Evolutionary conservation across 1,140 invertebrate genomes (phyloP).

Genomic region (Zophobas morio): DNA sequence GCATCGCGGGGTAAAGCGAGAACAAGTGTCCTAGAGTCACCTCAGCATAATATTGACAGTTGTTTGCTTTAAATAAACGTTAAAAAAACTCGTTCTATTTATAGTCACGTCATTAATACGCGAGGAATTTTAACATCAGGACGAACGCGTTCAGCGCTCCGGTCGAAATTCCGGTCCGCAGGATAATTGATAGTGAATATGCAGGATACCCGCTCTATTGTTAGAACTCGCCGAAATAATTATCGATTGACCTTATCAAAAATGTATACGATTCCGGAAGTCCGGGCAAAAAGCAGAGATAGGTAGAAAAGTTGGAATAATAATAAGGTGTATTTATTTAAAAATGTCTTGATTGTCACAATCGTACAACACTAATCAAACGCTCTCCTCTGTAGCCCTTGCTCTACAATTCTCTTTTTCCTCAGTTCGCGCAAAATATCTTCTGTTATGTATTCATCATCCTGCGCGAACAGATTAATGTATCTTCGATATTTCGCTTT

Average conservation of each 20-base stretch:
- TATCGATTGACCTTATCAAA: neutral
- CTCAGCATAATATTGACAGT: neutral
- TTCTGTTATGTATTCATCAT: too few relatives aligned
- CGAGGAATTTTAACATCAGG: neutral
- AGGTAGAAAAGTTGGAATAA: neutral
- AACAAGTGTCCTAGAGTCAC: too few relatives aligned
- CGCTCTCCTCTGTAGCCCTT: too few relatives aligned
- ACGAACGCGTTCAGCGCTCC: neutral
- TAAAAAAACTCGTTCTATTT: neutral
- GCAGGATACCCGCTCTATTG: neutral
- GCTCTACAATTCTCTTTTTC: too few relatives aligned
- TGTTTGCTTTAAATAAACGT: neutral
- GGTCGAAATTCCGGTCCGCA: neutral
- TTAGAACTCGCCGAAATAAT: neutral
- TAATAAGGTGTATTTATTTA: too few relatives aligned
- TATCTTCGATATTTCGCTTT: too few relatives aligned
- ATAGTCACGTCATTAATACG: neutral
- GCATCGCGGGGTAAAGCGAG: too few relatives aligned
- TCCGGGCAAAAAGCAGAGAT: too few relatives aligned
- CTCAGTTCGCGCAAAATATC: too few relatives aligned
- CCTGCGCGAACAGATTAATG: too few relatives aligned
- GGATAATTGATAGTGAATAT: constrained; percentile 1
- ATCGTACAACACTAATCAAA: too few relatives aligned
- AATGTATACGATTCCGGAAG: neutral
- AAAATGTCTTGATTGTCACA: too few relatives aligned